Conservation (phyloP, 1,140 invertebrate species). For the Kradibia gibbosae region DNA sequence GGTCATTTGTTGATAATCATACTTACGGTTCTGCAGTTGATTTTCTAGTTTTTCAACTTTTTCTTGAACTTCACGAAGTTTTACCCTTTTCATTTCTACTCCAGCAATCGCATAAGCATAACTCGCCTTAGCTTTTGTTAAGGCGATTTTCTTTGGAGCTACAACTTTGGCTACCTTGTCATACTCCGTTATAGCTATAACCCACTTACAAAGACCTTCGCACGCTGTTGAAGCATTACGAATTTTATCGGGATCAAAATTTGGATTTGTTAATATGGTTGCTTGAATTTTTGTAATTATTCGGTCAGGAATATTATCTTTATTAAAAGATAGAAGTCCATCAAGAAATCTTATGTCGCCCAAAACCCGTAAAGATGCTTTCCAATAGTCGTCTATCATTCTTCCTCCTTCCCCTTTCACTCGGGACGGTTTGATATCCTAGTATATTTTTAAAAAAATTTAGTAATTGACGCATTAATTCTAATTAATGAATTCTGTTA, state of each 20-base stretch:
- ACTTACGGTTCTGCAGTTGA: constrained; percentile 76
- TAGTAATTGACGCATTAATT: not conserved
- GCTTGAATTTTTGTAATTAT: constrained; percentile 88
- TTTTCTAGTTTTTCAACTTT: constrained; percentile 77
- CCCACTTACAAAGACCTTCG: constrained; percentile 91
- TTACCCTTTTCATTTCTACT: constrained; percentile 83
- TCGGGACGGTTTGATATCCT: constrained; percentile 88
- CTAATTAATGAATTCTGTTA: not conserved
- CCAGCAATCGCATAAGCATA: constrained; percentile 80
- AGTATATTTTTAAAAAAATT: constrained; percentile 15
- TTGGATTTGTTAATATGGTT: constrained; percentile 85
- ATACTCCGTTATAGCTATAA: constrained; percentile 92
- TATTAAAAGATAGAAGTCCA: constrained; percentile 87
- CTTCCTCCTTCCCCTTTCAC: constrained; percentile 81
- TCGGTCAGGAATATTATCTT: constrained; percentile 88
- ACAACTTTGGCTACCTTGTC: constrained; percentile 94
- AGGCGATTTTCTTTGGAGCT: constrained; percentile 85
- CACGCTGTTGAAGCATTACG: constrained; percentile 83
- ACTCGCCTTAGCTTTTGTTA: constrained; percentile 83
- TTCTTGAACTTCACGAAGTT: constrained; percentile 80
- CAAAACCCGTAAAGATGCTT: constrained; percentile 89
- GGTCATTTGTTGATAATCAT: constrained; percentile 78
- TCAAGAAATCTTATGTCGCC: constrained; percentile 93
- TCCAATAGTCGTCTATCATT: constrained; percentile 93
- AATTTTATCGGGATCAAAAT: constrained; percentile 94